These are phyloP conservation scores for Synergus itoensis DNA, from an alignment of 2,888 invertebrate genomes.

Conservation along the genomic window DNA sequence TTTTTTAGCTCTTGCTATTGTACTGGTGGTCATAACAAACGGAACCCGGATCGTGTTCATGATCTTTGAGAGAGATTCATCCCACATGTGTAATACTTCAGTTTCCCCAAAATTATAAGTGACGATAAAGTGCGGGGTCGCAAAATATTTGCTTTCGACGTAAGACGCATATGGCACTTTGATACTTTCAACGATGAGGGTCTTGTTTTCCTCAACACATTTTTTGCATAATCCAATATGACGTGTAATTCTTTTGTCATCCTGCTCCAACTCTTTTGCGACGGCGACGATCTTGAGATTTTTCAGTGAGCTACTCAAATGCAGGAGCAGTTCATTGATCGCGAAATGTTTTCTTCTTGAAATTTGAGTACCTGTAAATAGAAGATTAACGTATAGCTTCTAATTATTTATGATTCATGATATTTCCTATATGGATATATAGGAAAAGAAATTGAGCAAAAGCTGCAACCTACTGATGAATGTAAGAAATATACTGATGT, in stretches of 20 bases:
- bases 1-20: neutral
- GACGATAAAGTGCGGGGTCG: neutral
- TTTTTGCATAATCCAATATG: neutral
- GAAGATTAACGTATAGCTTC: neutral
- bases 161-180: neutral
- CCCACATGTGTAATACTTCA: neutral
- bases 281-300: neutral
- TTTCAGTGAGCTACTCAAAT: neutral
- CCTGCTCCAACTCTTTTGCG: neutral
- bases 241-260: neutral
- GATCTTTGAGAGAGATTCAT: neutral
- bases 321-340: neutral
- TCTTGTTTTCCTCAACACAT: neutral
- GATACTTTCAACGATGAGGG: neutral
- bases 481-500: no score
- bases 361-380: neutral
- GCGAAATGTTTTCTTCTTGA: neutral
- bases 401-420: no score
- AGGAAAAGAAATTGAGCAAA: no score
- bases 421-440: no score
- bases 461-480: no score
- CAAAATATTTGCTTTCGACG: neutral
- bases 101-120: neutral
- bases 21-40: neutral
- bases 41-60: neutral